Base-by-base conservation (phyloP, 2,888 invertebrate genomes). In the Stenotaenia linearis region DNA sequence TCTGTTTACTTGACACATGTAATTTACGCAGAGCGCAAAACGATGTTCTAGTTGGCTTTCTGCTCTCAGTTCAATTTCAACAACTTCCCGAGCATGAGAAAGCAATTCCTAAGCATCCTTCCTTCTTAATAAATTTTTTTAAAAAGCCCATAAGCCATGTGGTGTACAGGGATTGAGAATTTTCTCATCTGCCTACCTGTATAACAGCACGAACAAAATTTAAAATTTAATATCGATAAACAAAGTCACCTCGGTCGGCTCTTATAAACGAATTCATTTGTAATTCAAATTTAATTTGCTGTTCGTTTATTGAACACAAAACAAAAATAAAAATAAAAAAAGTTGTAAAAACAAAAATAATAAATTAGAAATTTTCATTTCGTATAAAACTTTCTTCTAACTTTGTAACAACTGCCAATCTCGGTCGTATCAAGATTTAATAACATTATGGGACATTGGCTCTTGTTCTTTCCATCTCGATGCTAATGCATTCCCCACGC, bases 21-120 rank as follows among this genome's bases (percentile, higher is more conserved):
- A 69, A 69, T 69, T 69, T 69, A 69, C 25, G 69, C 69, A 69
- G 69, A 69, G 69, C 69, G 69, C 69, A 69, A 69, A 69, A 69
- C 69, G 69, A 28, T 69, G 69, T 69, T 69, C 69, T 7, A 25
- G 25, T 69, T 69, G 25, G 69, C 69, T 25, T 25, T 28, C 4
- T n/a, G 25, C 69, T 69, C 25, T n/a, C 69, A 23, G 12, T 69
- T 69, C 69, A 69, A 69, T 69, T 69, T 69, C 69, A 69, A 69
- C 69, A 69, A 69, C 69, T 69, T 69, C 25, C 69, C 69, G n/a
- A 25, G 69, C 69, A 69, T 69, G 69, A 25, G 12, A 69, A 69
- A 69, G 25, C 69, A 69, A 69, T 28, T 69, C 69, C 69, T 28
- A 25, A 69, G 25, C 69, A 69, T 69, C 69, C 69, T 10, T 28